These are phyloP conservation scores for Miniopterus natalensis DNA, from an alignment of 2,113 vertebrate genomes.

Conservation along the genomic window DNA sequence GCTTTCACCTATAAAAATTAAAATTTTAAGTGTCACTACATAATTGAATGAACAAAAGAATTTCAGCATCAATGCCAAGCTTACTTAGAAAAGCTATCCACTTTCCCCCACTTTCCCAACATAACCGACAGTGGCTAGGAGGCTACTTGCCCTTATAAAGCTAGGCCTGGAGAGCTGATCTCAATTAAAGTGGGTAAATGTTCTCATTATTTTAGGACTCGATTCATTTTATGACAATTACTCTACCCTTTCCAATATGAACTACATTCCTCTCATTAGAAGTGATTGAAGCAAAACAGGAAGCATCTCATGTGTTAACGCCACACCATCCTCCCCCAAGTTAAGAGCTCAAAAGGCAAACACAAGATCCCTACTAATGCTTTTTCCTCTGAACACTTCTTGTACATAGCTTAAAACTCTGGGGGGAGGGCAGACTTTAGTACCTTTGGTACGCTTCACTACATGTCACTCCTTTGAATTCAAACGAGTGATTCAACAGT, in stretches of 20 bases:
- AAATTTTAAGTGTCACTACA: not conserved
- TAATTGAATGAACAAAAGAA: constrained; percentile 29
- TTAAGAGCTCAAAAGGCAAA: not conserved
- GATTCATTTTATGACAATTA: constrained; percentile 51
- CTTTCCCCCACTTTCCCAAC: constrained; percentile 38
- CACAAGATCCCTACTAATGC: not conserved
- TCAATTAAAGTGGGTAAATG: constrained; percentile 54
- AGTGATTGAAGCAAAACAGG: constrained; percentile 17
- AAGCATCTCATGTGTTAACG: not conserved
- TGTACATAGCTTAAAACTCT: constrained; percentile 24
- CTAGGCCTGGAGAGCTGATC: not conserved
- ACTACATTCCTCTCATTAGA: constrained; percentile 11
- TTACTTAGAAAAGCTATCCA: not conserved
- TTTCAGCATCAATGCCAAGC: not conserved
- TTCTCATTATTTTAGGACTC: constrained; percentile 52
- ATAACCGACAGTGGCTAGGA: not conserved
- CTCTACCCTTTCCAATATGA: constrained; percentile 37
- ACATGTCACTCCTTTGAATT: constrained; percentile 51
- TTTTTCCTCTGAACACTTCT: constrained; percentile 38
- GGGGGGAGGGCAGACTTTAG: not conserved
- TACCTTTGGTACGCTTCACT: constrained; percentile 44
- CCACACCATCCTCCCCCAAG: not conserved
- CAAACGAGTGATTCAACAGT: constrained; percentile 36
- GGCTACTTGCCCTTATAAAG: constrained; percentile 5
- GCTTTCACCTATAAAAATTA: constrained; percentile 20